Conservation (phyloP, 2,797 vertebrate genomes). For the Megaceryle alcyon region DNA sequence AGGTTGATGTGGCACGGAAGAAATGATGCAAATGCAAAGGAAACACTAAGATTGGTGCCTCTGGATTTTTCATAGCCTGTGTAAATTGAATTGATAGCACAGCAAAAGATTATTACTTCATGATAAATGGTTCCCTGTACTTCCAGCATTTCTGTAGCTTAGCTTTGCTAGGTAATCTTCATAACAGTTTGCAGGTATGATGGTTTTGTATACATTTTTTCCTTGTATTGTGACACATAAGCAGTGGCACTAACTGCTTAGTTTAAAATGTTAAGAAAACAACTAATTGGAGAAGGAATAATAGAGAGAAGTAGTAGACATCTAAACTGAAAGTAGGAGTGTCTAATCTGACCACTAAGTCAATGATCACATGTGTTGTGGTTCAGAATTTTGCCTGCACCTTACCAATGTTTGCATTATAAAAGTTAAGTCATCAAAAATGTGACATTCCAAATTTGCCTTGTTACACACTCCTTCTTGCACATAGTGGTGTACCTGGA, state of each 20-base stretch:
- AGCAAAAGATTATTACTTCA: background rate
- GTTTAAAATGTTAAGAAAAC: background rate
- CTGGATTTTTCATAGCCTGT: background rate
- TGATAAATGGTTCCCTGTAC: background rate
- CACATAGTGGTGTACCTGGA: background rate
- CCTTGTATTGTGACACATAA: background rate
- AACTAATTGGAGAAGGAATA: background rate
- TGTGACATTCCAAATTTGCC: background rate
- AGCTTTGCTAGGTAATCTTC: background rate
- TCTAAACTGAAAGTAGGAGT: background rate
- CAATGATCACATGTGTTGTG: no score
- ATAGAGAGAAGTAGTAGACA: background rate
- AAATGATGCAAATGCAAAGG: background rate
- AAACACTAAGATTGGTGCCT: background rate
- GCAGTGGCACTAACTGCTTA: background rate
- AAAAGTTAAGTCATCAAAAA: background rate
- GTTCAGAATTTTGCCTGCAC: background rate
- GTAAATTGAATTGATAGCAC: background rate
- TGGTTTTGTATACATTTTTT: background rate
- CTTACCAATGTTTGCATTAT: background rate
- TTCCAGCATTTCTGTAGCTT: background rate
- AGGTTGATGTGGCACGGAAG: background rate
- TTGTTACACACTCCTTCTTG: background rate
- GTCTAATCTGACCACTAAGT: background rate
- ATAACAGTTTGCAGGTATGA: background rate